These are phyloP conservation scores for Raillietiella orientalis DNA, from an alignment of 2,888 invertebrate genomes.

Conservation along the genomic window DNA sequence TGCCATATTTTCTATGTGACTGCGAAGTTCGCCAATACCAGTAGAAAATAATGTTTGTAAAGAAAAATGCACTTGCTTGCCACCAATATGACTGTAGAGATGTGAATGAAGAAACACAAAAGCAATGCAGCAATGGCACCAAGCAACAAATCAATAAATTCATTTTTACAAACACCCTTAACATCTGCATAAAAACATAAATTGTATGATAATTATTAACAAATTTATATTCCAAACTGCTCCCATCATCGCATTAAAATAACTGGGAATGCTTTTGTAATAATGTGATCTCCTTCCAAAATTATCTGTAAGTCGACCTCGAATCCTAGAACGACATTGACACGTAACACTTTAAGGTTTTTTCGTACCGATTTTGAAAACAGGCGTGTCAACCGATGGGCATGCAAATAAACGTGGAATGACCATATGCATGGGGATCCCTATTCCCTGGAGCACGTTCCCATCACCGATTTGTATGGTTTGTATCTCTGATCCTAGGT, in stretches of 20 bases:
- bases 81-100: too few species aligned
- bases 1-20: too few species aligned
- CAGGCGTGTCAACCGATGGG: conserved; percentile 54
- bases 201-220: too few species aligned
- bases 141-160: too few species aligned
- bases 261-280: conserved; percentile 80
- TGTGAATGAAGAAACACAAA: too few species aligned
- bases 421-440: conserved; percentile 76
- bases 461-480: conserved; percentile 91
- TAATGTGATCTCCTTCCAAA: conserved; percentile 68
- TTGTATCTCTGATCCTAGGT: conserved; percentile 73
- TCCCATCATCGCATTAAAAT: conserved; percentile 12
- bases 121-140: too few species aligned
- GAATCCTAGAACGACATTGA: conserved; percentile 37
- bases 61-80: too few species aligned
- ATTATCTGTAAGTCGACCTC: conserved; percentile 72
- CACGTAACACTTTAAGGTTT: background rate
- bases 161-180: too few species aligned
- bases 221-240: too few species aligned
- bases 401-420: conserved; percentile 83
- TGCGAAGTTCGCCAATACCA: too few species aligned
- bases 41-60: too few species aligned
- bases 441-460: conserved; percentile 41
- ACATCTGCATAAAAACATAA: too few species aligned
- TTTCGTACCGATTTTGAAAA: conserved; percentile 71